Conservation (phyloP, 92 coral and sea anemone species). For the Actinostola sp. region DNA sequence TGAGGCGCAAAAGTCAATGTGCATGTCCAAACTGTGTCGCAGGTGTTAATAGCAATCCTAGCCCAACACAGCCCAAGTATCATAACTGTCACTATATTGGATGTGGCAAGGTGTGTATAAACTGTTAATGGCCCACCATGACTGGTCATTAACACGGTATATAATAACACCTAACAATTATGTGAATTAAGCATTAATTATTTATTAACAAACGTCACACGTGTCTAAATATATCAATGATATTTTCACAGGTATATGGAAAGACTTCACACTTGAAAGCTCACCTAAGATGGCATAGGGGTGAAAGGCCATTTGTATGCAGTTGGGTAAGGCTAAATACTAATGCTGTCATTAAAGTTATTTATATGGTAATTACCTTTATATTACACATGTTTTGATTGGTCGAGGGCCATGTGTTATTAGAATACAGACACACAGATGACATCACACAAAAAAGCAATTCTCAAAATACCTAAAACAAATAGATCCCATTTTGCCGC, state of each 20-base stretch:
- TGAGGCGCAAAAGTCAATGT: constrained; percentile 76
- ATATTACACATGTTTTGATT: too few species aligned
- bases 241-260: constrained; percentile 58
- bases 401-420: too few species aligned
- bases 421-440: too few species aligned
- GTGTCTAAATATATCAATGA: neutral
- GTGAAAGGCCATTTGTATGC: constrained; percentile 74
- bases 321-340: constrained; percentile 61
- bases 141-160: constrained; percentile 16
- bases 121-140: constrained; percentile 19
- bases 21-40: constrained; percentile 83
- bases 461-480: too few species aligned
- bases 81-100: constrained; percentile 90
- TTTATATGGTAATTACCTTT: too few species aligned
- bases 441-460: too few species aligned
- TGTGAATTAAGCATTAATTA: too few species aligned
- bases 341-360: too few species aligned
- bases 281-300: constrained; percentile 76
- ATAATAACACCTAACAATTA: neutral
- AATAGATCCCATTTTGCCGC: too few species aligned
- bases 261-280: constrained; percentile 79
- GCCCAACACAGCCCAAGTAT: constrained; percentile 70
- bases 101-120: constrained; percentile 76
- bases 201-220: neutral
- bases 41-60: constrained; percentile 75